Base-by-base conservation (phyloP, 2,888 invertebrate species). In the Sceliomorpha sp. region DNA sequence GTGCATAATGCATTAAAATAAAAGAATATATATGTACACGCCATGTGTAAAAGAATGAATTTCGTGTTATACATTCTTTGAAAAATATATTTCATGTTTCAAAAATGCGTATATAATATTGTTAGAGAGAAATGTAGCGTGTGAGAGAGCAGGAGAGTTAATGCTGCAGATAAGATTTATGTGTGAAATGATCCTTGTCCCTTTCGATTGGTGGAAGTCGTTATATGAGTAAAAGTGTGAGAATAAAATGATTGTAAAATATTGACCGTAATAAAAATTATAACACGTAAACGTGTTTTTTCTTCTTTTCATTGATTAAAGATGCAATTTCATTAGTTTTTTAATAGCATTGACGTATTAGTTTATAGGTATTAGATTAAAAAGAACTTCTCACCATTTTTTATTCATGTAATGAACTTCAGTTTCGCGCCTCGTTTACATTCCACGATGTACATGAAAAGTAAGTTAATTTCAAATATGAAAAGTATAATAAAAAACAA, bases 381-480 rank as follows among this genome's bases (percentile, higher is more conserved):
- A 20, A 20, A 20, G 24, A 24, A 24, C n/a, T 20, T 20, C 20
- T 20, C 20, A 29, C 9, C 8, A 8, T 29, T 29, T 29, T 8
- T 8, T 29, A n/a, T 8, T 29, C 10, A 10, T 31, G 31, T 10
- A 31, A 31, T 9, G 31, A 31, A 10, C 2, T 31, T 31, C 31
- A 10, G 6, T 10, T 10, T 3, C 10, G 10, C 10, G 10, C 10
- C 31, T 9, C 10, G 10, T 31, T 31, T 10, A 31, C 31, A 31
- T 31, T 31, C 31, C 31, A 31, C 4, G 31, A 9, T 31, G 10
- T 10, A 31, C 9, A 31, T 31, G 4, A 31, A 31, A 31, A 31
- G 1, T 10, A 31, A 31, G 1, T 8, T 27, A 27, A 27, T 31
- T 31, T 9, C 1, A 10, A 31, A 7, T 9, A 27, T 27, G 8